Base-by-base conservation (phyloP, 2,888 invertebrate species). In the Zhengitettix transpicula region DNA sequence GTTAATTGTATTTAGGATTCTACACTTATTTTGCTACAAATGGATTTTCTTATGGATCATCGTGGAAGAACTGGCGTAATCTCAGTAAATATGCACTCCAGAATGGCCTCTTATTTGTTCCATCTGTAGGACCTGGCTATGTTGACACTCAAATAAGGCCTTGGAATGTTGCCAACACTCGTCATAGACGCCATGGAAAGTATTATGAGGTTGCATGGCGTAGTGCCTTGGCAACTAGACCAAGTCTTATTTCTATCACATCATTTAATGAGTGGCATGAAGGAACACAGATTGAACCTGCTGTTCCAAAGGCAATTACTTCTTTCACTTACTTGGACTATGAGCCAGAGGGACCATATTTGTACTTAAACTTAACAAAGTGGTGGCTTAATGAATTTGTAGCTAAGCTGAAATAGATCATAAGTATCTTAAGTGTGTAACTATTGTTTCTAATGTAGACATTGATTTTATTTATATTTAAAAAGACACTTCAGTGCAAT, bases 191-290 rank as follows among this genome's bases (percentile, higher is more conserved):
- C 15, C 75, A 78, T 62, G 82, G 82, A 11, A 73, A 75, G 67
- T 85, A 86, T 68, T 86, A 83, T 67, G 80, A 79, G 61, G 77
- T 78, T 0, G 79, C 79, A 0, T 83, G 83, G 78, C 73, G 78
- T 57, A 78, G 77, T 44, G 84, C 83, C 1, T 70, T 84, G 12
- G 73, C 76, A 10, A 75, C 78, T 55, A 75, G 76, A 28, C 77
- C 81, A 11, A 73, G 75, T 58, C 75, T 81, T 58, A 72, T 87
- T 15, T 80, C 81, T 11, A 79, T 86, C 60, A 84, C 84, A 52
- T 84, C 84, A 60, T 86, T 84, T 68, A 86, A 86, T 69, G 84
- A 85, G 68, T 86, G 85, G 85, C 82, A 82, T 65, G 84, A 85
- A 70, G 86, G 86, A 9, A 84, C 84, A 11, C 85, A 86, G 72